These are phyloP conservation scores for Silurus aristotelis DNA, from an alignment of 2,797 vertebrate species.

Conservation along the genomic window DNA sequence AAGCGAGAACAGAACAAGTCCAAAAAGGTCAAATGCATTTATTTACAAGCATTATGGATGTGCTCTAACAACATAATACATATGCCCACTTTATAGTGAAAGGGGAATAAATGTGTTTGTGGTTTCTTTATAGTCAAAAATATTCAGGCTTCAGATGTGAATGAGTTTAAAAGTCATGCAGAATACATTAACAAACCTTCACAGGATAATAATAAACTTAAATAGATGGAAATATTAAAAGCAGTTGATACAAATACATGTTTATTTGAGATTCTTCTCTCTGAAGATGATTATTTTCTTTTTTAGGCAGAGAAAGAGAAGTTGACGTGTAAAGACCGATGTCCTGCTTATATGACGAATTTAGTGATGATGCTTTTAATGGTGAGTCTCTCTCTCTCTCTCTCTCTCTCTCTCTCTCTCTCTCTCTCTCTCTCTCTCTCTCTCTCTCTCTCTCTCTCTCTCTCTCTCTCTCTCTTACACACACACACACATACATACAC, in stretches of 20 bases:
- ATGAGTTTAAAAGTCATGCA: not conserved
- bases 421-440: too few relatives aligned
- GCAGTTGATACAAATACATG: not conserved
- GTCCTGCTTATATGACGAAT: constrained; percentile 93
- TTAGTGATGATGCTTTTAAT: constrained; percentile 92
- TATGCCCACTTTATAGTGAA: not conserved
- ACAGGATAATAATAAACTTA: not conserved
- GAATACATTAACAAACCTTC: not conserved
- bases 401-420: not conserved
- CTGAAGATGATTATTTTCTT: not conserved
- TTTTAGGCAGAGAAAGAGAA: constrained; percentile 85
- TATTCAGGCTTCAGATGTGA: not conserved
- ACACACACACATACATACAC: not conserved
- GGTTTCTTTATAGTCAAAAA: not conserved
- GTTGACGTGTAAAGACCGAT: constrained; percentile 88
- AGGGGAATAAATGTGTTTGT: not conserved
- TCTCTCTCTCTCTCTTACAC: too few relatives aligned
- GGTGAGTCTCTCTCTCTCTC: constrained; percentile 73
- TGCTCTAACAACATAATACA: not conserved
- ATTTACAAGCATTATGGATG: too few relatives aligned
- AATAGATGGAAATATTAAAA: not conserved
- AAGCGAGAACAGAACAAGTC: constrained; percentile 78
- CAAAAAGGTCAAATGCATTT: constrained; percentile 78
- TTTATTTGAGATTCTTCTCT: not conserved
- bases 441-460: too few relatives aligned